These are phyloP conservation scores for Homarus gammarus DNA, from an alignment of 2,888 invertebrate genomes.

Conservation along the genomic window DNA sequence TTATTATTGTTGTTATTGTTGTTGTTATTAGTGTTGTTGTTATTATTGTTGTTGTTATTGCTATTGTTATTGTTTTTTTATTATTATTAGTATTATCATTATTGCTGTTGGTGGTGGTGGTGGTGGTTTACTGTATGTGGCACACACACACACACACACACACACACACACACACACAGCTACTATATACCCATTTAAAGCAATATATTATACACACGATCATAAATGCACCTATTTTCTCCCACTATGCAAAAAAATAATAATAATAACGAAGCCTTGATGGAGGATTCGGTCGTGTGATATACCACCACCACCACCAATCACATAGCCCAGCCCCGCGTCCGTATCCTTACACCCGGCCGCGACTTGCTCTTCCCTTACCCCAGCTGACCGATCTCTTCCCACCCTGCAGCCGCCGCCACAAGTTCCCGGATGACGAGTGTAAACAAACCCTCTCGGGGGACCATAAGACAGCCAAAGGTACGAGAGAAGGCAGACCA, in stretches of 20 bases:
- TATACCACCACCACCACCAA: slow-evolving; percentile 13
- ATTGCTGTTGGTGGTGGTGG: no score
- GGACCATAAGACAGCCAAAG: no score
- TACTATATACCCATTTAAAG: not conserved
- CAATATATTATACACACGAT: slow-evolving; percentile 15
- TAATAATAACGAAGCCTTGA: slow-evolving; percentile 35
- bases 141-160: no score
- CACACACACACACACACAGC: not conserved
- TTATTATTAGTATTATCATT: no score
- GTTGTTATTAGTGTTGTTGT: no score
- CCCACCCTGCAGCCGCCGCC: not conserved
- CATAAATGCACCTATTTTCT: slow-evolving; percentile 26
- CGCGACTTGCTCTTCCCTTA: not conserved
- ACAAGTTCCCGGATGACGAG: not conserved
- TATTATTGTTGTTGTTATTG: no score
- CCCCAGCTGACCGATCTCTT: not conserved
- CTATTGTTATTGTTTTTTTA: no score
- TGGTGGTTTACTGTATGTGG: no score
- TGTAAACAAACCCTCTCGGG: no score
- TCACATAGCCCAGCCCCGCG: slow-evolving; percentile 15
- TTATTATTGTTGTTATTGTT: no score
- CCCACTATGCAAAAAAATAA: slow-evolving; percentile 23
- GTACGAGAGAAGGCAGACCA: no score
- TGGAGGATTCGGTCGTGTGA: slow-evolving; percentile 16
- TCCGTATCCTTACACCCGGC: slow-evolving; percentile 1